A percentile compares a stretch with the other conserved stretches of the same genome.
These are phyloP conservation scores for Sebastes diploproa DNA, from an alignment of 2,797 vertebrate species.

Conservation along the genomic window DNA sequence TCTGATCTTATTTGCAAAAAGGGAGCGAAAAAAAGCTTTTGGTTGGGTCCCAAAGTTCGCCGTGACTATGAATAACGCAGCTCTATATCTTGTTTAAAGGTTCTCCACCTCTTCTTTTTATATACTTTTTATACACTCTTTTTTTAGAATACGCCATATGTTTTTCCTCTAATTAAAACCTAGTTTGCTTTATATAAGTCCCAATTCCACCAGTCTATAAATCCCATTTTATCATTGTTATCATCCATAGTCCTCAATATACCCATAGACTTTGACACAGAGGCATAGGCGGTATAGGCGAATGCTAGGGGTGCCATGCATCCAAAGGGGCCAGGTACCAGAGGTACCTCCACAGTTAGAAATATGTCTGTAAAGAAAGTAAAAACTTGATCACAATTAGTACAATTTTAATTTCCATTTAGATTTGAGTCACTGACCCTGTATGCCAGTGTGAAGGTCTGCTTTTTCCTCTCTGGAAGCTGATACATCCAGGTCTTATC, in stretches of 20 bases:
- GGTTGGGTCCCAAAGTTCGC: background rate
- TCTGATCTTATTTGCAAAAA: constrained; percentile 15
- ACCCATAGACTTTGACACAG: background rate
- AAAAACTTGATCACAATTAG: background rate
- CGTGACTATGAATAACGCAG: background rate
- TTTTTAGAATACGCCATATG: background rate
- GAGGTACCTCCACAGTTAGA: background rate
- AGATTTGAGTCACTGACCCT: background rate
- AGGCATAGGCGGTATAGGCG: background rate
- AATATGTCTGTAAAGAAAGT: background rate
- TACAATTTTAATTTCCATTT: background rate
- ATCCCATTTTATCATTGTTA: background rate
- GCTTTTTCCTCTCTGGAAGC: background rate
- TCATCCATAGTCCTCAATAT: background rate
- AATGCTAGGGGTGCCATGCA: background rate
- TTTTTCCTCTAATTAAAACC: background rate
- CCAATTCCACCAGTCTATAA: background rate
- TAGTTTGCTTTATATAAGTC: background rate
- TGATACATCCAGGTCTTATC: constrained; percentile 57
- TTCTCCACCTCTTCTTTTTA: background rate
- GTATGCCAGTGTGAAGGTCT: background rate
- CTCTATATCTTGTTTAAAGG: background rate
- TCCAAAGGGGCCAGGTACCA: no score
- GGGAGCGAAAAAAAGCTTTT: background rate
- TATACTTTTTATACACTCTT: no score